Evolutionary conservation across 2,113 vertebrate genomes (phyloP).

Genomic region (Notothenia coriiceps): DNA sequence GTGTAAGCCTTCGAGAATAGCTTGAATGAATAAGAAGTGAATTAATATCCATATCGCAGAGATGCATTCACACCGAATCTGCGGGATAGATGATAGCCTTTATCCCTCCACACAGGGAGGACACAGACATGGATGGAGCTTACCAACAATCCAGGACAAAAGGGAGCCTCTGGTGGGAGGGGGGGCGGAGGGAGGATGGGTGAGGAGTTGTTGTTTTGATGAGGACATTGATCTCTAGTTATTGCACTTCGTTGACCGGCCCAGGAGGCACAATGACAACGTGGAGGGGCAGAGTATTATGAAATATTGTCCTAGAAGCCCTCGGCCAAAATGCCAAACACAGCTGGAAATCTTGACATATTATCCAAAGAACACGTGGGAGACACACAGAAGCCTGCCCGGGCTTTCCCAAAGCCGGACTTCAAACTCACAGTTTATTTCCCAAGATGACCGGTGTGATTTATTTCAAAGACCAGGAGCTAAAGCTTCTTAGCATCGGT

Average conservation of each 20-base stretch:
- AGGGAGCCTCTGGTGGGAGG: constrained; percentile 39
- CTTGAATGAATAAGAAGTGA: constrained; percentile 52
- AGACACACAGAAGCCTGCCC: constrained; percentile 28
- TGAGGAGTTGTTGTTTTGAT: constrained; percentile 31
- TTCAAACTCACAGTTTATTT: constrained; percentile 50
- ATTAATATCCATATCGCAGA: constrained; percentile 68
- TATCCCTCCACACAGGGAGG: constrained; percentile 49
- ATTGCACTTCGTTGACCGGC: constrained; percentile 60
- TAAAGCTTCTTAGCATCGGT: constrained; percentile 47
- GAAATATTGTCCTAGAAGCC: constrained; percentile 47
- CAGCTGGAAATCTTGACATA: constrained; percentile 51
- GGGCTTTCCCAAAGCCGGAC: constrained; percentile 20
- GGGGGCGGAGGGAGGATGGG: not conserved
- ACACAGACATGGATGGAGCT: constrained; percentile 65
- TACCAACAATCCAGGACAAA: constrained; percentile 73
- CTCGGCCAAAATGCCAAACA: constrained; percentile 49
- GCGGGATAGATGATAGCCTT: constrained; percentile 67
- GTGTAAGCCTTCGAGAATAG: constrained; percentile 36
- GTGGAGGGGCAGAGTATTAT: constrained; percentile 1
- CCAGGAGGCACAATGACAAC: constrained; percentile 58
- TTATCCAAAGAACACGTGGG: constrained; percentile 47
- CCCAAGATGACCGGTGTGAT: constrained; percentile 42
- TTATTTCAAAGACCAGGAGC: constrained; percentile 37
- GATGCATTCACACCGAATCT: constrained; percentile 64
- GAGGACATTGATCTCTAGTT: constrained; percentile 62